Evolutionary conservation across 2,113 vertebrate genomes (phyloP).

Genomic region (Archilochus colubris): DNA sequence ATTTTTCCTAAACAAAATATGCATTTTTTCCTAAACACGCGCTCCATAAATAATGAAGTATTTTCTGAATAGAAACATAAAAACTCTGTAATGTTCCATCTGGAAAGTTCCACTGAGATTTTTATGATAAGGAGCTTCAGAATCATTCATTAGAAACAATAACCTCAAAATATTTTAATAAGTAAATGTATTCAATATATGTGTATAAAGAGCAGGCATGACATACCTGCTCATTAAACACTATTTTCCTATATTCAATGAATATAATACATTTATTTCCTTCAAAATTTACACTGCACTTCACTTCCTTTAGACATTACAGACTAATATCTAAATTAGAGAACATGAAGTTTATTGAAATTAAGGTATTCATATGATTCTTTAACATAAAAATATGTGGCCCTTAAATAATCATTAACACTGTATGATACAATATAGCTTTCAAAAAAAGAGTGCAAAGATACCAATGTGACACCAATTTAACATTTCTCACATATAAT

Average conservation of each 20-base stretch:
- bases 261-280: background rate
- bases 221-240: background rate
- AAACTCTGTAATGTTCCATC: background rate
- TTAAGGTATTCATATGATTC: background rate
- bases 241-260: background rate
- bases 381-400: slow-evolving; percentile 1
- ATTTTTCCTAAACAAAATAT: background rate
- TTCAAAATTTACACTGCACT: background rate
- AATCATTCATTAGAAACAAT: background rate
- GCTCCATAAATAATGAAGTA: background rate
- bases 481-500: slow-evolving; percentile 37
- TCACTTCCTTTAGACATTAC: background rate
- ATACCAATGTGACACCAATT: slow-evolving; percentile 33
- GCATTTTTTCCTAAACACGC: background rate
- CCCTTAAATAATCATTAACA: slow-evolving; percentile 38
- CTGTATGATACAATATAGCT: slow-evolving; percentile 26
- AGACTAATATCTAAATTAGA: background rate
- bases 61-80: background rate
- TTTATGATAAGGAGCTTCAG: background rate
- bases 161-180: background rate
- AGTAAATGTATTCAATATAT: background rate
- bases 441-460: slow-evolving; percentile 8
- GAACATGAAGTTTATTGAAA: background rate
- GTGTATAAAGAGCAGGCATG: background rate
- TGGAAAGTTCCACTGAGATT: background rate